Base-by-base conservation (phyloP, 2,888 invertebrate species). In the Myathropa florea region DNA sequence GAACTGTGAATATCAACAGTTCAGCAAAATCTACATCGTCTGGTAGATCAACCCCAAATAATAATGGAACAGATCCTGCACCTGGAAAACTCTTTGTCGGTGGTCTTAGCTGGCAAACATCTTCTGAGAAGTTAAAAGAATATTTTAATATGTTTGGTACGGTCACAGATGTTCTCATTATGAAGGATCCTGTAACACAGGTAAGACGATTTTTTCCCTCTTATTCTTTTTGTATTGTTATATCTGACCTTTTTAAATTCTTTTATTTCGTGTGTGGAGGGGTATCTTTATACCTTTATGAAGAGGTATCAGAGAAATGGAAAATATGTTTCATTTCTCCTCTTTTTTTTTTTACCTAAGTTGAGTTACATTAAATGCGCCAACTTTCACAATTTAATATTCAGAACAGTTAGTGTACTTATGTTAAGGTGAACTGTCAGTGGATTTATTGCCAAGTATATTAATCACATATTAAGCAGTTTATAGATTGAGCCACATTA, bases 151-250 rank as follows among this genome's bases (percentile, higher is more conserved):
- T 97, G 96, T 98, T 97, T 90, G 98, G 98, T 80, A 96, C 96
- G 4, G 97, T 98, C 89, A 96, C 97, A 36, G 97, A 98, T 92
- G 97, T 98, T 77, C 95, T 97, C 88, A 97, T 98, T 90, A 97
- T 98, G 97, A 97, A 97, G 94, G 97, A 98, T 93, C 97, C 97
- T 0, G 96, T 97, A 53, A 97, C 97, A 88, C 97, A 97, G 96
- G 97, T 97, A 94, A 93, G 93, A 79, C 65, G 46, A 64, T 65
- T 57, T 57, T 60, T 72, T 67, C 30, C 60, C 57, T 71, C 4
- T 57, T 60, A 55, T 67, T 46, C 60, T 39, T 70, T 6, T n/a
- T 53, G 33, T 33, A 55, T 3, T 46, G 30, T 70, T 18, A 60
- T 71, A 61, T 65, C 61, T 63, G 23, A 72, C 77, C 68, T 61